phyloP scores from a whole-genome alignment of 2,888 invertebrate species.

The Alentia gelatinosa region DNA sequence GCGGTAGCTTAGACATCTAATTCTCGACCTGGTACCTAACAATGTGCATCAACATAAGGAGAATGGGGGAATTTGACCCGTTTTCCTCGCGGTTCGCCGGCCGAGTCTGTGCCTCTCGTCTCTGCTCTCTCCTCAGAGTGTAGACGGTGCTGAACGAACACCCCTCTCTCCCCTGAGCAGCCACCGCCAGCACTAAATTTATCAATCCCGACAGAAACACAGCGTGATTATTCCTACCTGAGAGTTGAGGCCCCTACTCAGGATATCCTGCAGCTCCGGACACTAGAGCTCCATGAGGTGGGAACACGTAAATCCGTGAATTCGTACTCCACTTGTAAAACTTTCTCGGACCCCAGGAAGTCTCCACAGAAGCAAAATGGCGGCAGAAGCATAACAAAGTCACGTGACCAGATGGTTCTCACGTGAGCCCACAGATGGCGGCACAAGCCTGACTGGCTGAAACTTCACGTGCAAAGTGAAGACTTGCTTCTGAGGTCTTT shows the following conservation, averaged over 20 bases:
- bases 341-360: neutral
- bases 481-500: no score
- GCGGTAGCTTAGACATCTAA: neutral
- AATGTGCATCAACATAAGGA: no score
- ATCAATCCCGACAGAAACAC: neutral
- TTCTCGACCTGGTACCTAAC: no score
- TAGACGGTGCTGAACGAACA: neutral
- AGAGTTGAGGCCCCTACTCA: neutral
- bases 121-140: neutral
- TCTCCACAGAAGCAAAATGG: slow-evolving; percentile 67
- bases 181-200: slow-evolving; percentile 7
- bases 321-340: slow-evolving; percentile 19
- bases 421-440: neutral
- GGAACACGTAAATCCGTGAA: slow-evolving; percentile 32
- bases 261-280: neutral
- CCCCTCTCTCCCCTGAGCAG: neutral
- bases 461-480: no score
- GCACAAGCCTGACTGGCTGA: neutral
- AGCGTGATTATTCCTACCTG: neutral
- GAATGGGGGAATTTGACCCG: no score
- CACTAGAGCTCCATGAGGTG: neutral
- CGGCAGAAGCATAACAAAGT: slow-evolving; percentile 66
- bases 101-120: neutral
- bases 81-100: neutral
- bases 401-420: slow-evolving; percentile 63